These are phyloP conservation scores for Schizaphis graminum DNA, from an alignment of 2,888 invertebrate species.

Conservation along the genomic window DNA sequence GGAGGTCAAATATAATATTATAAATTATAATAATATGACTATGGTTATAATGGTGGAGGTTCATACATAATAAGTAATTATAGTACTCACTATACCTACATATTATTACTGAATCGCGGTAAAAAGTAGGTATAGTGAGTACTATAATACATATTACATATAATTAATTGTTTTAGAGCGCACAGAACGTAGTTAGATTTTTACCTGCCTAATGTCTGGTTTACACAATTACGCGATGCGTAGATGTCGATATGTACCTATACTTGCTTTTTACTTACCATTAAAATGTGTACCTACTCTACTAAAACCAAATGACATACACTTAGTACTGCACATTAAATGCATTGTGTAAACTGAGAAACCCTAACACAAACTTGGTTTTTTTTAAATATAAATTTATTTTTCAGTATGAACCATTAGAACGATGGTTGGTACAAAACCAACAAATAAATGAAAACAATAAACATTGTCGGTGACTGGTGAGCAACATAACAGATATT, in stretches of 20 bases:
- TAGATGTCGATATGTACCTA: background rate
- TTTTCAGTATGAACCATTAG: background rate
- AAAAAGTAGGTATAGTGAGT: too few species aligned
- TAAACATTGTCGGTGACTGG: background rate
- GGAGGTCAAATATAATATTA: background rate
- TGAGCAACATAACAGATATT: too few species aligned
- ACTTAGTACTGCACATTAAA: background rate
- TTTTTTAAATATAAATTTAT: background rate
- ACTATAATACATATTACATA: too few species aligned
- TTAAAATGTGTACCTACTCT: background rate
- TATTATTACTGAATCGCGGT: too few species aligned
- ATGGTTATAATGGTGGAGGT: background rate
- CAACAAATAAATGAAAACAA: background rate
- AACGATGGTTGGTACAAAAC: background rate
- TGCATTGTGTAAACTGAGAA: background rate
- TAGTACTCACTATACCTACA: too few species aligned
- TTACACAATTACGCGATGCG: background rate
- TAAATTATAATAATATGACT: too few species aligned
- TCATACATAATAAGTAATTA: too few species aligned
- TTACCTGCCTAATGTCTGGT: background rate
- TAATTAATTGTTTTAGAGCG: background rate
- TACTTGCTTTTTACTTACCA: background rate
- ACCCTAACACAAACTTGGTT: background rate
- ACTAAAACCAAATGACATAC: background rate
- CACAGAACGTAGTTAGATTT: background rate